Evolutionary conservation across 2,113 vertebrate genomes (phyloP).

Genomic region (Columbina picui): DNA sequence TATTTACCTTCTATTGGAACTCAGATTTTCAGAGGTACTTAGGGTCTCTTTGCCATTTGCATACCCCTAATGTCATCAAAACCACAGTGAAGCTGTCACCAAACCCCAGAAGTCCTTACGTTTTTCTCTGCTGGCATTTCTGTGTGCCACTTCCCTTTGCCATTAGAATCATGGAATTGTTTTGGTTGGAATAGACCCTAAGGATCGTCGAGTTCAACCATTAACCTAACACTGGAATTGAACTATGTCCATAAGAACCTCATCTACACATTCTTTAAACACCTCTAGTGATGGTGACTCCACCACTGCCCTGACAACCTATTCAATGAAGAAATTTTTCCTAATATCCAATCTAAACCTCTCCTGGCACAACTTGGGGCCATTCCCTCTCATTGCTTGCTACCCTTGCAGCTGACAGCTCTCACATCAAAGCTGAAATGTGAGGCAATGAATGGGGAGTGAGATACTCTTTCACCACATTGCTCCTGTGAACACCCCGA

Average conservation of each 20-base stretch:
- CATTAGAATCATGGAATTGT: too few relatives aligned
- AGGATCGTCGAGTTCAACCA: too few relatives aligned
- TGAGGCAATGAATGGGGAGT: fast-evolving
- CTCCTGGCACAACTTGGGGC: too few relatives aligned
- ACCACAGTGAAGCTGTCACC: not conserved
- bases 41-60: slow-evolving; percentile 31
- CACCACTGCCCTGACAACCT: too few relatives aligned
- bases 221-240: too few relatives aligned
- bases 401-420: not conserved
- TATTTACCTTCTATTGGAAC: slow-evolving; percentile 24
- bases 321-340: too few relatives aligned
- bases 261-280: too few relatives aligned
- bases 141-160: not conserved
- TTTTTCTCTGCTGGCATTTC: not conserved
- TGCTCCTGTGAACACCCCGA: not conserved
- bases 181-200: too few relatives aligned
- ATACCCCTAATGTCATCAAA: slow-evolving; percentile 4
- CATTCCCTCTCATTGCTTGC: too few relatives aligned
- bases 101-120: not conserved
- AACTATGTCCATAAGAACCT: too few relatives aligned
- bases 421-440: not conserved
- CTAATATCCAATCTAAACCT: too few relatives aligned
- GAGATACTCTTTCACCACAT: not conserved
- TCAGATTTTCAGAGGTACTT: not conserved
- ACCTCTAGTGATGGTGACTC: too few relatives aligned